Base-by-base conservation (phyloP, 2,888 invertebrate species). In the Leucozona laternaria region DNA sequence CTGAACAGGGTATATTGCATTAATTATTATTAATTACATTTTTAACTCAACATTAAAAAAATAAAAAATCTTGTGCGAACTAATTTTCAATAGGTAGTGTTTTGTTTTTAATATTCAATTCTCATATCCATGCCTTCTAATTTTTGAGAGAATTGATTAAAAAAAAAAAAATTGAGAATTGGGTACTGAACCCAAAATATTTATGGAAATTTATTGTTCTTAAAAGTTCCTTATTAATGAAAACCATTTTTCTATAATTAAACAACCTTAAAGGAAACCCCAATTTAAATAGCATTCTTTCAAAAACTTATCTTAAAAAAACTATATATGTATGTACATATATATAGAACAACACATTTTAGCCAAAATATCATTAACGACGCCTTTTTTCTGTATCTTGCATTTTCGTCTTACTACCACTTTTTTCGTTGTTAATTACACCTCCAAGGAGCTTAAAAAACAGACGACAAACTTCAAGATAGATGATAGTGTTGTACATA, bases 381-480 rank as follows among this genome's bases (percentile, higher is more conserved):
- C 8, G 5, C 15, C 8, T 57, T 57, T 57, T 57, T 31, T 15
- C 28, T 48, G 15, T 13, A 25, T 31, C n/a, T 57, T 10, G n/a
- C 45, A 17, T 2, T 48, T 31, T 37, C 11, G 17, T 55, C 45
- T 15, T 20, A 20, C n/a, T 11, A 11, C 28, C 10, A 28, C 0
- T 48, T 37, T 58, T 58, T 20, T 64, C 60, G 17, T 60, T 25
- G 37, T 37, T 83, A 78, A 73, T 83, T 83, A 78, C 73, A 60
- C 66, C 68, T 73, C 43, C 31, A 70, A 83, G 37, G 40, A 83
- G 83, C 83, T 79, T 83, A 79, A 72, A 50, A 72, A 78, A 73
- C 78, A 73, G 66, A 77, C 72, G 70, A 70, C 53, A 81, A 81
- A 80, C 76, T 81, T 76, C 71, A 20, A 60, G 57, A 53, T 25